Conservation (phyloP, 2,888 invertebrate genomes). For the Diaprepes abbreviatus region DNA sequence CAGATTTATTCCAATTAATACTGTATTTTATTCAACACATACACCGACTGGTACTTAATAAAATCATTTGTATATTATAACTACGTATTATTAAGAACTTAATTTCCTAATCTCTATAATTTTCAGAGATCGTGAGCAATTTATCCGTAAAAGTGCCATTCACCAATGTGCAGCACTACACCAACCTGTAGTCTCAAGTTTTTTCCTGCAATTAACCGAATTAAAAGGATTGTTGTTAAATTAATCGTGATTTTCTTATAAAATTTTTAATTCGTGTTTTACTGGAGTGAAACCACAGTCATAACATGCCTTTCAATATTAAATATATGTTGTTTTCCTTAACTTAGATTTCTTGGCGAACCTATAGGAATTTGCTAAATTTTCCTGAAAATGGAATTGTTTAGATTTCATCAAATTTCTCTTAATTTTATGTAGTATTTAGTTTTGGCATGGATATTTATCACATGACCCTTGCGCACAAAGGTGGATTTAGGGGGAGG, state of each 20-base stretch:
- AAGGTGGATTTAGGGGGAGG: no score
- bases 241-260: background rate
- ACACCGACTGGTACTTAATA: background rate
- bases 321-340: no score
- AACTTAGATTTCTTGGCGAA: no score
- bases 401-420: no score
- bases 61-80: background rate
- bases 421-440: no score
- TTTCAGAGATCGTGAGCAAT: conserved; percentile 1
- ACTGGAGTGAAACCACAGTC: background rate
- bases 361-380: no score
- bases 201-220: background rate
- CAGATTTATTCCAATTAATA: background rate
- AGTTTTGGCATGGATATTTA: no score
- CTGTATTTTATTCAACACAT: background rate
- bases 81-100: background rate
- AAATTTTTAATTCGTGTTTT: background rate
- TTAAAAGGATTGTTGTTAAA: conserved; percentile 1
- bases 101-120: background rate
- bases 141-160: background rate
- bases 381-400: no score
- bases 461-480: no score
- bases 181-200: background rate
- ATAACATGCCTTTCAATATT: no score
- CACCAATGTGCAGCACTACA: background rate